Conservation (phyloP, 2,113 vertebrate genomes). For the Turdus rufiventris region DNA sequence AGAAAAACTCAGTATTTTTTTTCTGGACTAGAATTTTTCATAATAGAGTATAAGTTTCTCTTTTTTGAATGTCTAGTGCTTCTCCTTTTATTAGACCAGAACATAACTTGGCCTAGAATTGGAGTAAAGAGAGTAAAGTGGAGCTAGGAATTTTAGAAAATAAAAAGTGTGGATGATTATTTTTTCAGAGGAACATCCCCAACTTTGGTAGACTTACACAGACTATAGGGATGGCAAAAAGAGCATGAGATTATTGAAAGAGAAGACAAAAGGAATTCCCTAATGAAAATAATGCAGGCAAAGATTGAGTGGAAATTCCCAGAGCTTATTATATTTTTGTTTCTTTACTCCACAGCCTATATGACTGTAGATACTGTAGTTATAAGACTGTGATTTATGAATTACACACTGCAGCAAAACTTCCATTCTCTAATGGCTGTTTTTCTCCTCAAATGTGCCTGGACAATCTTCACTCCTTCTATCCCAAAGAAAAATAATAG, state of each 20-base stretch:
- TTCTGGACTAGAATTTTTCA: not conserved
- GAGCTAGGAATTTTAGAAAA: not conserved
- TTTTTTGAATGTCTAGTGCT: not conserved
- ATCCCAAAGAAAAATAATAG: not conserved
- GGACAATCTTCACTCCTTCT: not conserved
- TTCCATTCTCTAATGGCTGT: not conserved
- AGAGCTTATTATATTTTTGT: not conserved
- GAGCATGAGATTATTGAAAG: not conserved
- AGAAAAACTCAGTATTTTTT: not conserved
- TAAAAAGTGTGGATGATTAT: not conserved
- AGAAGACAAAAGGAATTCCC: not conserved
- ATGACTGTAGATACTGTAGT: not conserved
- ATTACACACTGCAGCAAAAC: not conserved
- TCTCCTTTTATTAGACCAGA: not conserved
- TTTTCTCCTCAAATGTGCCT: not conserved
- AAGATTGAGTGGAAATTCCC: not conserved
- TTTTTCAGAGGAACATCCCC: not conserved
- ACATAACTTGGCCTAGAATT: not conserved
- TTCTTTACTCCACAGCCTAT: not conserved
- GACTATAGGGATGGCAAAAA: not conserved
- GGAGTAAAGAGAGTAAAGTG: not conserved
- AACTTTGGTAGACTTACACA: not conserved
- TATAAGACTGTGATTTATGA: not conserved
- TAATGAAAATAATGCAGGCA: not conserved
- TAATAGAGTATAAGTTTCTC: not conserved